Evolutionary conservation across 2,797 vertebrate species (phyloP), one percentile per base, ranked within the genome.

Genomic region (Spatula versicolor): DNA sequence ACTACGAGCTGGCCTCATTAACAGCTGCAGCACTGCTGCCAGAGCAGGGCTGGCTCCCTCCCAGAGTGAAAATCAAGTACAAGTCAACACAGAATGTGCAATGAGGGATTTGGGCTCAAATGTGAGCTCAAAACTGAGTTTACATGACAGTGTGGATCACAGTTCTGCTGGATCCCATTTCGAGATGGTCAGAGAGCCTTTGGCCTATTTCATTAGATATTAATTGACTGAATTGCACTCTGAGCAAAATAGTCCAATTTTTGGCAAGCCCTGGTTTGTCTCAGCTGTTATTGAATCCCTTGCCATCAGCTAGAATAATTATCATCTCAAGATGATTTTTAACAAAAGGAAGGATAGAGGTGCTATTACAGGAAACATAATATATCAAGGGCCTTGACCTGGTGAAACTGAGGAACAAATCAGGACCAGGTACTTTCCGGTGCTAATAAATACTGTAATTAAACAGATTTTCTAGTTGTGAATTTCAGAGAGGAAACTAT

Each of bases 261-360:
- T 93, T 96, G 90, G 93, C 94, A 96, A 69, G 43, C 85, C 5
- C 0, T 7, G 21, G 33, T 77, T 92, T 90, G 86, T 77, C 90
- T 96, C 91, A 94, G 96, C 85, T 93, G 93, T n/a, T 82, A 50
- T 6, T 74, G 76, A 74, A 69, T 88, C 64, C 62, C 68, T 94
- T 90, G 87, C 91, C 88, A 64, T 91, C 2, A 33, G 88, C 83
- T 94, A 52, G 86, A 92, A 92, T 92, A 95, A 93, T 92, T 92
- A 92, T 54, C 86, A 67, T 72, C 83, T 90, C 83, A 68, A 86
- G 83, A 77, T 89, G 91, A 92, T 83, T 96, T 96, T 93, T 93
- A 85, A 68, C 81, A 77, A 80, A 92, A 86, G 83, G 86, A 95
- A 88, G 86, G 85, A 41, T 92, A 64, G 55, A 89, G 85, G 83